Evolutionary conservation across 2,888 invertebrate species (phyloP), one percentile per base, ranked within the genome.

Genomic region (Anticlea derivata): DNA sequence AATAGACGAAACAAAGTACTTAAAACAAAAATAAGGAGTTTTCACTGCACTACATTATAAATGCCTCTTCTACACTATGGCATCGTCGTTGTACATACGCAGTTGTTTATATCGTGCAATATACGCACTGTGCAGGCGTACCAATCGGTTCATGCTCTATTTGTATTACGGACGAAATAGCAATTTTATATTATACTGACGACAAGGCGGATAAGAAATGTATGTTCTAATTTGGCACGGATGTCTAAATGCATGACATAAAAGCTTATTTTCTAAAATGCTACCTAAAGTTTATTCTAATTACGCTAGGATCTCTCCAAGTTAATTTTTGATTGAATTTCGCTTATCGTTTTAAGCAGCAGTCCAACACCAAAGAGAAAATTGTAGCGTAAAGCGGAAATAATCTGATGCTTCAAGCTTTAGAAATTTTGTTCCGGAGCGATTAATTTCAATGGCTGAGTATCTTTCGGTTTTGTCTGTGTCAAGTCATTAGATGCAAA

Each of bases 281-380:
- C 30, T 39, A 39, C 47, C 48, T 53, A 39, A 26, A 5, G 29
- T 44, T 1, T 40, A 8, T 30, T 43, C 12, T 26, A 41, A 23
- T 30, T 30, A 44, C 48, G 38, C 23, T 48, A 34, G 30, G 39
- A 35, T 12, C n/a, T 39, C 20, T 20, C 8, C 12, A n/a, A 38
- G 13, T 27, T 11, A 8, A 22, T 24, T 17, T 37, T 43, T 45
- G 52, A 52, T 50, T 45, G 33, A 37, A 41, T 52, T 33, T 20
- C 17, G 26, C 33, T 29, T 23, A 27, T 31, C 23, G 24, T 55
- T 46, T 20, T 34, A 71, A 74, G 69, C 71, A 61, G 58, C 64
- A 75, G 60, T 72, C 84, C 83, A 79, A 75, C 83, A 84, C 84
- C 84, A 76, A 65, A 63, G 58, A 66, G 50, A 65, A 64, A 63